Percentiles rank a stretch among this genome's conserved stretches.
Conservation (phyloP, 2,888 invertebrate species). For the Lasioglossum lativentre region DNA sequence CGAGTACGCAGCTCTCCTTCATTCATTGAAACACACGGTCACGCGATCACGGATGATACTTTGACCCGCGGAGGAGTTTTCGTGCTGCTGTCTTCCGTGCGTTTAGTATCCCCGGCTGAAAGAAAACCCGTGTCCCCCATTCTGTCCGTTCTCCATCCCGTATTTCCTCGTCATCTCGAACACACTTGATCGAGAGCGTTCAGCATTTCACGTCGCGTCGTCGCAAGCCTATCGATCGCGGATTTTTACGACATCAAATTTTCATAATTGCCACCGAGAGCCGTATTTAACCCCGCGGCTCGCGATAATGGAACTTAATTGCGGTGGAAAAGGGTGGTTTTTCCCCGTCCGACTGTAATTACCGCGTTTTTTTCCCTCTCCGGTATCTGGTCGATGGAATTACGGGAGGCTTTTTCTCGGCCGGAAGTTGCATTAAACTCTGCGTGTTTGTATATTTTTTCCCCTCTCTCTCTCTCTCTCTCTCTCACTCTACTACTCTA, state of each 20-base stretch:
- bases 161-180: background rate
- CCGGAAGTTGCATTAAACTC: slow-evolving; percentile 23
- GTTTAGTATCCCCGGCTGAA: slow-evolving; percentile 2
- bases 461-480: background rate
- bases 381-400: slow-evolving; percentile 24
- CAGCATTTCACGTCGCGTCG: background rate
- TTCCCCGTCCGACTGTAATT: slow-evolving; percentile 30
- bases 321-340: slow-evolving; percentile 30
- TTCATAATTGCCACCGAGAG: slow-evolving; percentile 46
- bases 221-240: slow-evolving; percentile 48
- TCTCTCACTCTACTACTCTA: background rate
- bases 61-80: slow-evolving; percentile 48
- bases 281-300: slow-evolving; percentile 37
- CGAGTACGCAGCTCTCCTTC: slow-evolving; percentile 53
- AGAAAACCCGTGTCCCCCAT: background rate
- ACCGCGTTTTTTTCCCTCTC: slow-evolving; percentile 30
- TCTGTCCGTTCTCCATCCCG: background rate
- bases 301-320: slow-evolving; percentile 53
- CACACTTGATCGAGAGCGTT: background rate
- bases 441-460: slow-evolving; percentile 8
- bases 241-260: slow-evolving; percentile 54
- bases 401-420: slow-evolving; percentile 19
- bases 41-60: slow-evolving; percentile 64
- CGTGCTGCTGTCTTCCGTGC: slow-evolving; percentile 42
- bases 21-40: slow-evolving; percentile 68